Evolutionary conservation across 2,888 invertebrate species (phyloP).

Genomic region (Xestia xanthographa): DNA sequence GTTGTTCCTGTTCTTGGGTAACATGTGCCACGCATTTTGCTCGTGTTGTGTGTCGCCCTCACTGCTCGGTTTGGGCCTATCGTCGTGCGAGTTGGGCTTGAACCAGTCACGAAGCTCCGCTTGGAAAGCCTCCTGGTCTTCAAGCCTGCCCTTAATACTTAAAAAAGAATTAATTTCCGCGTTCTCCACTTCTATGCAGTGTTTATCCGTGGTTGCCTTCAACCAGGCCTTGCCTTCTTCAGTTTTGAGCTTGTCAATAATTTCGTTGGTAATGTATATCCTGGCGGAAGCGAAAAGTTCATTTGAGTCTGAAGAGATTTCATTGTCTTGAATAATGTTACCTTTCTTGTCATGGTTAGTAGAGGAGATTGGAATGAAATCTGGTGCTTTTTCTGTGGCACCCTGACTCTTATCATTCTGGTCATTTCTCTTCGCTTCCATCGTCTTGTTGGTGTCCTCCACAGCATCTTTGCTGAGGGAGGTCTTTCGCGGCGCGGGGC

Average conservation of each 20-base stretch:
- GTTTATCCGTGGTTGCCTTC: slow-evolving; percentile 75
- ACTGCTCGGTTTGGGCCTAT: slow-evolving; percentile 58
- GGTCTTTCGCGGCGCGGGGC: slow-evolving; percentile 68
- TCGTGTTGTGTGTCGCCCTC: slow-evolving; percentile 61
- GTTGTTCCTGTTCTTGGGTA: slow-evolving; percentile 82
- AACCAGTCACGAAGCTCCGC: slow-evolving; percentile 84
- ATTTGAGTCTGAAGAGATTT: slow-evolving; percentile 85
- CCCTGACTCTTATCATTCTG: slow-evolving; percentile 49
- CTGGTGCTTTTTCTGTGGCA: slow-evolving; percentile 72
- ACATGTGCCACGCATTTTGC: slow-evolving; percentile 59
- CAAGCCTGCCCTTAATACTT: slow-evolving; percentile 86
- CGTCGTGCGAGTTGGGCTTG: slow-evolving; percentile 60
- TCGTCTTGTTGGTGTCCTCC: slow-evolving; percentile 61
- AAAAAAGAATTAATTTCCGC: slow-evolving; percentile 82
- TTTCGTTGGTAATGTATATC: slow-evolving; percentile 87
- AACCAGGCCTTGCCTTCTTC: slow-evolving; percentile 87
- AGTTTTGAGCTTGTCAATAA: slow-evolving; percentile 85
- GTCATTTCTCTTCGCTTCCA: slow-evolving; percentile 57
- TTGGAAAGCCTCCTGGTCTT: slow-evolving; percentile 89
- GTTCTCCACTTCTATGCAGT: slow-evolving; percentile 81
- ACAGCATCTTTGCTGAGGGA: slow-evolving; percentile 64
- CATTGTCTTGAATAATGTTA: slow-evolving; percentile 86
- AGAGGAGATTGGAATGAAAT: slow-evolving; percentile 79
- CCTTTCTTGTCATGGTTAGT: slow-evolving; percentile 83
- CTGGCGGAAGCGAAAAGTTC: slow-evolving; percentile 84